Percentiles rank a stretch among this genome's conserved stretches.
These are phyloP conservation scores for Sclerurus mexicanus DNA, from an alignment of 2,113 vertebrate genomes.

Conservation along the genomic window DNA sequence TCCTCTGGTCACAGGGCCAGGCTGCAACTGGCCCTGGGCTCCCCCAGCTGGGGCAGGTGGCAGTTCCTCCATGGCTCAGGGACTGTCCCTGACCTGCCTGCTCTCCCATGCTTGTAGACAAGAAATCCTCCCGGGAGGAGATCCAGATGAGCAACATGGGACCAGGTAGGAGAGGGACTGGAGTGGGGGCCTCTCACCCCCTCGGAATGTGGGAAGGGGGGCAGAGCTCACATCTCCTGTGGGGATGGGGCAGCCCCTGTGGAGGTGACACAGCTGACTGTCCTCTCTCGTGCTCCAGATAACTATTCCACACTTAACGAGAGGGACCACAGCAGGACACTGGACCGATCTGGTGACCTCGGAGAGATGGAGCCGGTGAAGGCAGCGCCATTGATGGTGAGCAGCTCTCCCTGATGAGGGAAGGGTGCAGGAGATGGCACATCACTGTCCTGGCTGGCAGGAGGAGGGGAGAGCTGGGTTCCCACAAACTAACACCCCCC, in stretches of 20 bases:
- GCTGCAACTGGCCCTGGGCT: neutral
- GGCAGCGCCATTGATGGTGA: conserved; percentile 77
- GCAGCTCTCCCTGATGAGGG: neutral
- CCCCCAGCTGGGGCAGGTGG: neutral
- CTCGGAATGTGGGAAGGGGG: neutral
- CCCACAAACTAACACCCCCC: neutral
- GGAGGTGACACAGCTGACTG: neutral
- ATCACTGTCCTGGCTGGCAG: neutral
- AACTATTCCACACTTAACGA: conserved; percentile 91
- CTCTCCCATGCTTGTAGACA: conserved; percentile 73
- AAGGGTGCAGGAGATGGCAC: neutral
- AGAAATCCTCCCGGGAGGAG: conserved; percentile 87
- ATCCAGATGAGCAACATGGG: conserved; percentile 94
- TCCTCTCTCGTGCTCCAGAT: neutral
- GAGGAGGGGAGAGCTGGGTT: neutral
- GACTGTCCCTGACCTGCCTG: conserved; percentile 26
- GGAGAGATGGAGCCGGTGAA: conserved; percentile 84
- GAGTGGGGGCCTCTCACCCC: neutral
- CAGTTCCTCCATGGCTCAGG: neutral
- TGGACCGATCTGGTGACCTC: conserved; percentile 85
- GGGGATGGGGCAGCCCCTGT: neutral
- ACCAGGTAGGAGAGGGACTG: conserved; percentile 79
- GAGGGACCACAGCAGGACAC: conserved; percentile 86
- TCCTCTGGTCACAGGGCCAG: neutral
- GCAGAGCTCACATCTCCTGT: fast-evolving